Conservation (phyloP, 2,113 vertebrate species). For the Hypomesus transpacificus region DNA sequence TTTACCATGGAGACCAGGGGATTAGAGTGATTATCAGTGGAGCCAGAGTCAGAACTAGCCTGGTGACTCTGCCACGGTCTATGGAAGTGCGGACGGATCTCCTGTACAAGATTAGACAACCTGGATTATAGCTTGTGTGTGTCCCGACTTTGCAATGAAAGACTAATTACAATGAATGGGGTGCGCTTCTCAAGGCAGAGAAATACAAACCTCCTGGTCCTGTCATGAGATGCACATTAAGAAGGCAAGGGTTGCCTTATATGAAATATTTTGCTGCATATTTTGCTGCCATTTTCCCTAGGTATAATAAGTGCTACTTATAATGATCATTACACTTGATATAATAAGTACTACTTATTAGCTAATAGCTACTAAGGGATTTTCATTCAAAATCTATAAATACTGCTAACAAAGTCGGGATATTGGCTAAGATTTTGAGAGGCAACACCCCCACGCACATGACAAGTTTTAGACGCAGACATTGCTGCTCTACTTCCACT, state of each 20-base stretch:
- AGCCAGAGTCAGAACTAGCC: conserved; percentile 54
- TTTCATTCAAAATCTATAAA: too few species aligned
- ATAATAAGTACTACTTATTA: too few species aligned
- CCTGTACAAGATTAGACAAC: conserved; percentile 51
- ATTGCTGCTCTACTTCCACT: too few species aligned
- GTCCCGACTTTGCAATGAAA: conserved; percentile 55
- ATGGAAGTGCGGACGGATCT: conserved; percentile 59
- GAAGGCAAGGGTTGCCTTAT: background rate
- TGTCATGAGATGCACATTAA: background rate
- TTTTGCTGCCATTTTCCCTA: too few species aligned
- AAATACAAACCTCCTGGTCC: background rate
- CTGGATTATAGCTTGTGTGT: conserved; percentile 56
- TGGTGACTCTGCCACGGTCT: conserved; percentile 36
- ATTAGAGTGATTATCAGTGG: conserved; percentile 61
- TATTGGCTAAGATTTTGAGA: too few species aligned
- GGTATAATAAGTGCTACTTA: too few species aligned
- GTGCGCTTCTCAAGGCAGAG: conserved; percentile 25
- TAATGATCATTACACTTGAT: too few species aligned
- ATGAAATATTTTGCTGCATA: too few species aligned
- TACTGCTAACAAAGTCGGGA: too few species aligned
- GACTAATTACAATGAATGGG: conserved; percentile 43
- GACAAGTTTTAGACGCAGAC: too few species aligned
- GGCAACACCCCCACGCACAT: too few species aligned
- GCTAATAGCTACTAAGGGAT: too few species aligned
- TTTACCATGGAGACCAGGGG: conserved; percentile 52